These are phyloP conservation scores for Cheilosia urbana DNA, from an alignment of 2,888 invertebrate species.

Conservation along the genomic window DNA sequence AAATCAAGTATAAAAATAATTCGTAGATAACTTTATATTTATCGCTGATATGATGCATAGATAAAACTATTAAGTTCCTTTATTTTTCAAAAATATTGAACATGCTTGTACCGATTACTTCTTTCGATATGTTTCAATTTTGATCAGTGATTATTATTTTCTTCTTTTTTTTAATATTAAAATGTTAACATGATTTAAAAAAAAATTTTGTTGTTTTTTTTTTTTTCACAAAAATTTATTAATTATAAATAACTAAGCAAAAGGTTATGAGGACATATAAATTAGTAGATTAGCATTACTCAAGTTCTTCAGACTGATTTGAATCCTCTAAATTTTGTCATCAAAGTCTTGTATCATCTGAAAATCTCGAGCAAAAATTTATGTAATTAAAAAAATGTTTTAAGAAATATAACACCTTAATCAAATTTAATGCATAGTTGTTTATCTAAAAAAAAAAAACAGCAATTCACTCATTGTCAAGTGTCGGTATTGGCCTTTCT, in stretches of 20 bases:
- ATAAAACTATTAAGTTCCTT: constrained; percentile 48
- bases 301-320: constrained; percentile 42
- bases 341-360: constrained; percentile 35
- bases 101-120: constrained; percentile 8
- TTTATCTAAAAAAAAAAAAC: too few relatives aligned
- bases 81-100: constrained; percentile 50
- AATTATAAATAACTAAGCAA: constrained; percentile 6
- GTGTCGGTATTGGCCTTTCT: too few relatives aligned
- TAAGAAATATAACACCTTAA: constrained; percentile 59
- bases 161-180: constrained; percentile 1
- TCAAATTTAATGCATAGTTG: constrained; percentile 17
- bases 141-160: constrained; percentile 1
- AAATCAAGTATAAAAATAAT: constrained; percentile 47
- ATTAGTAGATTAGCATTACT: constrained; percentile 23
- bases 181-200: background rate
- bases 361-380: constrained; percentile 38
- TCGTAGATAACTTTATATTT: constrained; percentile 38
- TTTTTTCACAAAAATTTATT: constrained; percentile 14
- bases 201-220: background rate
- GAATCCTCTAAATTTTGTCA: constrained; percentile 37
- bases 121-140: constrained; percentile 32
- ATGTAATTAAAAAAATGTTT: constrained; percentile 55
- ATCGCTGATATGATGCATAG: constrained; percentile 32
- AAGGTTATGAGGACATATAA: constrained; percentile 17
- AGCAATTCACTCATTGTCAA: too few relatives aligned